These are phyloP conservation scores for Sphaerodactylus townsendi DNA, from an alignment of 2,113 vertebrate genomes.

Conservation along the genomic window DNA sequence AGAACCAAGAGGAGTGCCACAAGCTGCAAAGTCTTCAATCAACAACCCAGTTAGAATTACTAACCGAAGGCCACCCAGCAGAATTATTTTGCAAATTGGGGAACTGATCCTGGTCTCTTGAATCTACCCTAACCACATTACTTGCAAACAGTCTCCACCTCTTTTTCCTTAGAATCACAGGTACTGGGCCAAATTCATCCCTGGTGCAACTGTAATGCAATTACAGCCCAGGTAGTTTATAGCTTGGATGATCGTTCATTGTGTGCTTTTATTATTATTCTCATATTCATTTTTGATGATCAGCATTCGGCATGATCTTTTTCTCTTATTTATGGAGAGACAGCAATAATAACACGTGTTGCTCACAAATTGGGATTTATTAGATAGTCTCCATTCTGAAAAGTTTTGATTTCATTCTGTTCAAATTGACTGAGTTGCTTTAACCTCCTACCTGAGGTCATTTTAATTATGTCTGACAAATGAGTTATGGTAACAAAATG, in stretches of 20 bases:
- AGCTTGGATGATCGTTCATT: conserved; percentile 17
- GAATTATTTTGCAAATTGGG: no score
- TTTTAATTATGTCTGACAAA: conserved; percentile 76
- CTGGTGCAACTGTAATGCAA: neutral
- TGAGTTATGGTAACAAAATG: conserved; percentile 62
- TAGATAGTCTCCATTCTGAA: conserved; percentile 27
- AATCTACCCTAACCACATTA: no score
- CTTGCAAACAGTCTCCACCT: neutral
- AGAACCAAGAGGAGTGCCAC: no score
- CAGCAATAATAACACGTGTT: conserved; percentile 15
- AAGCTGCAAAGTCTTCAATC: no score
- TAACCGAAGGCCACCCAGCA: no score
- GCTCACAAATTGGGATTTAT: conserved; percentile 26
- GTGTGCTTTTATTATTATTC: neutral
- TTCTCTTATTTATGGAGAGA: conserved; percentile 32
- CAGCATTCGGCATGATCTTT: neutral
- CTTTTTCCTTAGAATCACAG: neutral
- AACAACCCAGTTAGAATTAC: no score
- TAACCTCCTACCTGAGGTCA: conserved; percentile 65
- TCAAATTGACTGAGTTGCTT: conserved; percentile 59
- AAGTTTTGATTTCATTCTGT: conserved; percentile 45
- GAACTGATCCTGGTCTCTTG: no score
- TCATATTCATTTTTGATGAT: neutral
- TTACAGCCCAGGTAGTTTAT: neutral
- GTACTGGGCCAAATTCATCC: neutral